These are phyloP conservation scores for Spilarctia lutea DNA, from an alignment of 2,888 invertebrate genomes.

Conservation along the genomic window DNA sequence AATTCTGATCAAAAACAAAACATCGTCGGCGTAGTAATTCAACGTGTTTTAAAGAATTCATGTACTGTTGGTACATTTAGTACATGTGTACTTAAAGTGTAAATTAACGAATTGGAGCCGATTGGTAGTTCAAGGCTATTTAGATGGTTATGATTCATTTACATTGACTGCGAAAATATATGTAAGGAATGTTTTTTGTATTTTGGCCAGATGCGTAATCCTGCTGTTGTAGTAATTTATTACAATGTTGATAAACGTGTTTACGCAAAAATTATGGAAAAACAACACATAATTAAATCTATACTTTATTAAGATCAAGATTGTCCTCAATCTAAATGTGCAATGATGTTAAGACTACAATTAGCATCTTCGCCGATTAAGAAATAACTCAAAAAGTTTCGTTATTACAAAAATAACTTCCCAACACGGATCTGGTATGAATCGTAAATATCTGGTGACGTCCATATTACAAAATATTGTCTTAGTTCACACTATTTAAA, in stretches of 20 bases:
- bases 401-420: background rate
- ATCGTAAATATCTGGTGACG: background rate
- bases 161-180: background rate
- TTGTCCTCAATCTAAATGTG: too few relatives aligned
- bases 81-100: conserved; percentile 4
- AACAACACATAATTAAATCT: background rate
- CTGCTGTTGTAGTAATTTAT: background rate
- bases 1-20: background rate
- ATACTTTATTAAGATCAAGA: background rate
- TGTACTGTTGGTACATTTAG: too few relatives aligned
- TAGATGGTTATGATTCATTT: background rate
- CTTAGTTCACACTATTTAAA: too few relatives aligned
- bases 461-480: background rate
- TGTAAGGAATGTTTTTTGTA: background rate
- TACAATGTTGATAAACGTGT: background rate
- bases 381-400: background rate
- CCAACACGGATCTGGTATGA: background rate
- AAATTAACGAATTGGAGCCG: conserved; percentile 1
- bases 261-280: background rate
- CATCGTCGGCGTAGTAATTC: background rate
- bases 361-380: background rate
- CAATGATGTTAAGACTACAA: background rate
- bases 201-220: background rate
- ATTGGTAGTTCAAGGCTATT: conserved; percentile 4
- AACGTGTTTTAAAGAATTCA: background rate